Conservation (phyloP, 2,888 invertebrate species). For the Seladonia tumulorum region DNA sequence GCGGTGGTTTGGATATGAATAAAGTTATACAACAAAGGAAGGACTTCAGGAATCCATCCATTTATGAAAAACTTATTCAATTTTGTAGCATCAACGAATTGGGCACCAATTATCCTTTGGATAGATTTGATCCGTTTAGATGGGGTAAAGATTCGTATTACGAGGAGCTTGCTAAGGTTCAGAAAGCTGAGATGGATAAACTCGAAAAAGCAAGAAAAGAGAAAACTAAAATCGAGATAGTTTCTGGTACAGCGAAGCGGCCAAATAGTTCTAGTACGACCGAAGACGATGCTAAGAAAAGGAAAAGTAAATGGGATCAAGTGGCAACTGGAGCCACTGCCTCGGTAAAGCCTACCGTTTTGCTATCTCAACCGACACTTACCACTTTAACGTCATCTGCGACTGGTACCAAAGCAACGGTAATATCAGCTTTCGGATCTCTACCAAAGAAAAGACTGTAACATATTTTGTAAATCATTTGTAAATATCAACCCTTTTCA, state of each 20-base stretch:
- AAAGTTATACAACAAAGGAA: conserved; percentile 95
- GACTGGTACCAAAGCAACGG: conserved; percentile 95
- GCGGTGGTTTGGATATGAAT: conserved; percentile 94
- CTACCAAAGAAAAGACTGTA: conserved; percentile 91
- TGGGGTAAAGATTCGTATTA: conserved; percentile 97
- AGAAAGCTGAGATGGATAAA: conserved; percentile 96
- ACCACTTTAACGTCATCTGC: conserved; percentile 92
- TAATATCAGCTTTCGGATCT: conserved; percentile 96
- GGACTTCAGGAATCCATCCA: conserved; percentile 98
- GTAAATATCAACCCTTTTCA: conserved; percentile 64
- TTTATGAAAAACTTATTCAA: conserved; percentile 98
- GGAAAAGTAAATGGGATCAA: conserved; percentile 97
- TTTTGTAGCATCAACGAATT: conserved; percentile 98
- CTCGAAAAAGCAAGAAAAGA: conserved; percentile 92
- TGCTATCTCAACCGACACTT: conserved; percentile 89
- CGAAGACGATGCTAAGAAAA: conserved; percentile 90
- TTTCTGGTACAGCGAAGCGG: conserved; percentile 88
- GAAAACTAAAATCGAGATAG: conserved; percentile 92
- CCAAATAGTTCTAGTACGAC: conserved; percentile 86
- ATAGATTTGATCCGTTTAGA: conserved; percentile 95
- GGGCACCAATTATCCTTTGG: conserved; percentile 97
- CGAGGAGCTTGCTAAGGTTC: conserved; percentile 95
- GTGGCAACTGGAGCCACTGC: conserved; percentile 88
- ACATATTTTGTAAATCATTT: conserved; percentile 76
- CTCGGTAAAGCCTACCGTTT: conserved; percentile 88